phyloP scores from a whole-genome alignment of 2,888 invertebrate species.

The Drosophila sordidapex region DNA sequence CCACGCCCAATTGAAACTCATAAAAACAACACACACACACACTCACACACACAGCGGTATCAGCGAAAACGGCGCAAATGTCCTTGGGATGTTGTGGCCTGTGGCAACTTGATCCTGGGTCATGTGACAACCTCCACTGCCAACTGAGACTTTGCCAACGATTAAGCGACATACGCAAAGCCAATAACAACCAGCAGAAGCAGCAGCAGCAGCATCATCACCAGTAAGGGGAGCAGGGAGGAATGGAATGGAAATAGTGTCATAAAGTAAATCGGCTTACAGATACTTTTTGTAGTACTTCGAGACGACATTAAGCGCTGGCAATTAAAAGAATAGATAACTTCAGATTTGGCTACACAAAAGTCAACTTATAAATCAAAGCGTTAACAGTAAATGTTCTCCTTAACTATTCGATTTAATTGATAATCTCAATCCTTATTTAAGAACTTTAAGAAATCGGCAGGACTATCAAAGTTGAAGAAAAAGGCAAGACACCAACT shows the following conservation, averaged over 20 bases:
- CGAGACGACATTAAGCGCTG: constrained; percentile 10
- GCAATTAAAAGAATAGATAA: constrained; percentile 16
- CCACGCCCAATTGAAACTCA: constrained; percentile 53
- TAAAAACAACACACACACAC: constrained; percentile 28
- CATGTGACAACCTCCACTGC: constrained; percentile 34
- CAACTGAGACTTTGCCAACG: constrained; percentile 51
- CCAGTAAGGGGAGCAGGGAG: background rate
- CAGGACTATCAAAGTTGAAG: background rate
- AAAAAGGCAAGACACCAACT: background rate
- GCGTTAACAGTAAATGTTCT: background rate
- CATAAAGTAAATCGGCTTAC: constrained; percentile 39
- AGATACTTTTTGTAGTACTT: constrained; percentile 22
- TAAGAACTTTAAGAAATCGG: background rate
- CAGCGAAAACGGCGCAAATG: constrained; percentile 35
- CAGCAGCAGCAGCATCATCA: background rate
- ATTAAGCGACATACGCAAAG: constrained; percentile 17
- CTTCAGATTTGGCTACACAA: background rate
- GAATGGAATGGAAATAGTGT: constrained; percentile 5
- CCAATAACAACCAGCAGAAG: constrained; percentile 7
- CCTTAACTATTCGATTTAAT: background rate
- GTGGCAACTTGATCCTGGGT: constrained; percentile 58
- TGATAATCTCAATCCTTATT: background rate
- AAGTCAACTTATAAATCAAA: background rate
- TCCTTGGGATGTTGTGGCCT: constrained; percentile 64
- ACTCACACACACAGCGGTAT: constrained; percentile 7